Base-by-base conservation (phyloP, 2,113 vertebrate species). In the Tinamus guttatus region DNA sequence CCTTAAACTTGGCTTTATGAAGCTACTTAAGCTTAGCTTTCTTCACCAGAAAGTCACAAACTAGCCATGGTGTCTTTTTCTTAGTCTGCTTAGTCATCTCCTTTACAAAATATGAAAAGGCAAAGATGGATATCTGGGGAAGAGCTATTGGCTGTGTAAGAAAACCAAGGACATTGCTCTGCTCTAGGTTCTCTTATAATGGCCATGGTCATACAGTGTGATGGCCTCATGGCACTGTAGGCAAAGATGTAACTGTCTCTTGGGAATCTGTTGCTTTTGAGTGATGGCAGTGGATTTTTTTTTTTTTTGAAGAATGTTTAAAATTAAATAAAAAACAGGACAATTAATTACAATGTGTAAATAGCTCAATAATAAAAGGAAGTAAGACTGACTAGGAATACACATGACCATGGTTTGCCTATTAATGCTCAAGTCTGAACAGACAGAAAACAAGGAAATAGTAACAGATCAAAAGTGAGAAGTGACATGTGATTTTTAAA, bases 51-150 rank as follows among this genome's bases (percentile, higher is more conserved):
- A 56, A 6, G 5, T 16, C 59, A 62, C 10, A 1, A 5, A 49
- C 20, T 62, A 67, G 6, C 20, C 59, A 9, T 0, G 0, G 40
- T 38, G n/a, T 2, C 60, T 70, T 73, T 32, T 36, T 38, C 43
- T 59, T 80, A 5, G 7, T 28, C 21, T 83, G 32, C 0, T 67
- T 18, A 80, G 14, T 7, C 5, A 1, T 70, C 52, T 80, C 20
- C 14, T 13, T 34, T 67, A 4, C 2, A 38, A 34, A 41, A 13
- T 21, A 10, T 21, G 25, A 14, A 68, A 47, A 40, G 15, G 9
- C 41, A 63, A 74, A 80, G 63, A 5, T 28, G 68, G 68, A 3
- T 9, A 8, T 11, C 28, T n/a, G 17, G 21, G 47, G 70, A 67
- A 1, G 34, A 87, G 64, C 64, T 65, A 8, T n/a, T 80, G 49